These are phyloP conservation scores for Harlomillsia oculata DNA, from an alignment of 1,140 invertebrate species.

Conservation along the genomic window DNA sequence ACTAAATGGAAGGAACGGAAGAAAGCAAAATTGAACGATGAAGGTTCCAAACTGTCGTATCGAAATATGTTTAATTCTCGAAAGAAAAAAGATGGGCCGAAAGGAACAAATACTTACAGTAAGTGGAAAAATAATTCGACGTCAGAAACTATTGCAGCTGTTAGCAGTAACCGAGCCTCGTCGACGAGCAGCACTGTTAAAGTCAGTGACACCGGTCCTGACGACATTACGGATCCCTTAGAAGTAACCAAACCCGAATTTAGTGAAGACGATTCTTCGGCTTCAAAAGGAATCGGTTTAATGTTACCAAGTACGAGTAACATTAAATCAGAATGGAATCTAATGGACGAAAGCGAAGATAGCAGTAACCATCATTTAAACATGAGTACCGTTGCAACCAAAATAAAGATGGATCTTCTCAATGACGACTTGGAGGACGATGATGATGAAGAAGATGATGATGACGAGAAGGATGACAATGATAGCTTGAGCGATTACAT, in stretches of 20 bases:
- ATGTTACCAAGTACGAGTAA: constrained; percentile 3
- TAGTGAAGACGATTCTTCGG: neutral
- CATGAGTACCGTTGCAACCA: too few relatives aligned
- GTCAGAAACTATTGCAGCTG: constrained; percentile 5
- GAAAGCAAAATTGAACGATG: neutral
- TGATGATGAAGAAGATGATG: constrained; percentile 13
- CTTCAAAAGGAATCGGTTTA: neutral
- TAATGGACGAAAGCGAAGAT: constrained; percentile 8
- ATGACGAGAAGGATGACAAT: constrained; percentile 20
- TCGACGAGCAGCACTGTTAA: neutral
- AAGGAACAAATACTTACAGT: constrained; percentile 11
- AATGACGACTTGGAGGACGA: neutral
- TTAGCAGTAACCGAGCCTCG: neutral
- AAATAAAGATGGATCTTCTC: constrained; percentile 3
- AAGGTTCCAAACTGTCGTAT: neutral
- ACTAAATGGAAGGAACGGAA: neutral
- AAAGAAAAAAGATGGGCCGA: neutral
- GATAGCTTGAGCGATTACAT: constrained; percentile 28
- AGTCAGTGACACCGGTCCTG: neutral
- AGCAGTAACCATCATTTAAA: constrained; percentile 4
- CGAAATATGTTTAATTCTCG: neutral
- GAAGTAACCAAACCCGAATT: neutral
- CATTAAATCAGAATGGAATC: constrained; percentile 12
- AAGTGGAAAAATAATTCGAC: constrained; percentile 16
- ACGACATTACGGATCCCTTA: neutral